A percentile compares a stretch with the other conserved stretches of the same genome.
These are phyloP conservation scores for Tenthredo distinguenda DNA, from an alignment of 2,888 invertebrate genomes.

Conservation along the genomic window DNA sequence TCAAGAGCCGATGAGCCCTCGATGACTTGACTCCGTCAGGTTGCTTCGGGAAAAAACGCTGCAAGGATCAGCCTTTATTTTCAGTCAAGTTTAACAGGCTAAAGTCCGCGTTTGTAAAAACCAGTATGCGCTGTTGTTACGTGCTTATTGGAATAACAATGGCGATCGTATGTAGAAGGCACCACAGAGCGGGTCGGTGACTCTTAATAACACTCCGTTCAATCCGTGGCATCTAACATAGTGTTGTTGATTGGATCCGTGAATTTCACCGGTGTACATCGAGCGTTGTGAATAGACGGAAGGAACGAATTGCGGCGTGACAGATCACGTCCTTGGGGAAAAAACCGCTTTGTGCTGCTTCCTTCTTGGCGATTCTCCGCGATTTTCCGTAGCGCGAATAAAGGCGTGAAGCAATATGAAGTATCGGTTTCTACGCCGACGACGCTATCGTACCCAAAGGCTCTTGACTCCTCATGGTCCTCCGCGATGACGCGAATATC, in stretches of 20 bases:
- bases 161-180: background rate
- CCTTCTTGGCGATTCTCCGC: conserved; percentile 36
- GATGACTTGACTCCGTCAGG: conserved; percentile 16
- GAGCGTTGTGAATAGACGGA: conserved; percentile 22
- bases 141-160: conserved; percentile 45
- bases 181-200: conserved; percentile 7
- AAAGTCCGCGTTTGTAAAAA: conserved; percentile 26
- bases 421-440: conserved; percentile 34
- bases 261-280: conserved; percentile 20
- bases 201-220: conserved; percentile 26
- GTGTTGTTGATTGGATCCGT: conserved; percentile 48
- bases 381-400: conserved; percentile 43
- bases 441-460: conserved; percentile 38
- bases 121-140: background rate
- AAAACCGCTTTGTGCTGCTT: conserved; percentile 37
- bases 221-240: conserved; percentile 16
- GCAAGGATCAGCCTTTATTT: conserved; percentile 14
- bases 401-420: conserved; percentile 37
- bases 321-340: conserved; percentile 44
- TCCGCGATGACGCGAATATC: conserved; percentile 10
- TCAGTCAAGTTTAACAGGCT: conserved; percentile 10
- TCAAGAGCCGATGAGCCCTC: background rate
- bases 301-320: conserved; percentile 47
- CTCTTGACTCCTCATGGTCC: conserved; percentile 20
- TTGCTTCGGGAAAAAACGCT: background rate